Percentiles rank a stretch among this genome's conserved stretches.
Conservation (phyloP, 1,140 invertebrate genomes). For the Drosophila guanche region DNA sequence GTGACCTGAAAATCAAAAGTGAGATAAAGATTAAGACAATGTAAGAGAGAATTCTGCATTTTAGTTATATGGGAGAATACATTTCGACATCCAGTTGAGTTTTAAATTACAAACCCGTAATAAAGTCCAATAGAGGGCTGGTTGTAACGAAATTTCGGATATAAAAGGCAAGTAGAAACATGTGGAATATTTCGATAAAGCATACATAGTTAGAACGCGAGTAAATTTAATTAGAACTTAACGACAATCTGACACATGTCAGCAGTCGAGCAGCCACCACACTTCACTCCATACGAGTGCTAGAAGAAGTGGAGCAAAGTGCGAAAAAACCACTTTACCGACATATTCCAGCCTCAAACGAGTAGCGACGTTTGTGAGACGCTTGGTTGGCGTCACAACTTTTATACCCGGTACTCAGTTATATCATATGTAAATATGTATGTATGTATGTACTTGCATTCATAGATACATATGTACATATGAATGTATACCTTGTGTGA, state of each 20-base stretch:
- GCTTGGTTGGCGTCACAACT: too few species aligned
- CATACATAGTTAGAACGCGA: conserved; percentile 15
- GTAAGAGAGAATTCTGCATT: conserved; percentile 36
- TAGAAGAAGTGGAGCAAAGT: conserved; percentile 28
- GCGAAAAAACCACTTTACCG: conserved; percentile 59
- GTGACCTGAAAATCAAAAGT: conserved; percentile 30
- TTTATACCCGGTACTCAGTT: too few species aligned
- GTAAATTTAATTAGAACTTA: conserved; percentile 46
- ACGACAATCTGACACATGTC: conserved; percentile 50
- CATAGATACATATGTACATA: too few species aligned
- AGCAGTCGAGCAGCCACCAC: conserved; percentile 18
- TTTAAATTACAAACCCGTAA: too few species aligned
- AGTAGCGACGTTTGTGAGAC: not conserved
- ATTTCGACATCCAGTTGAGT: not conserved
- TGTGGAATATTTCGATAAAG: conserved; percentile 8
- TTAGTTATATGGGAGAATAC: conserved; percentile 29
- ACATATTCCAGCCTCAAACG: conserved; percentile 32
- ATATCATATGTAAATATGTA: too few species aligned
- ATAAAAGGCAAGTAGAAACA: not conserved
- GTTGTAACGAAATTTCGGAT: too few species aligned
- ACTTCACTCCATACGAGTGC: conserved; percentile 14
- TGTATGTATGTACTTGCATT: too few species aligned
- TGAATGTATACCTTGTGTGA: too few species aligned
- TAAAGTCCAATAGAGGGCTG: not conserved
- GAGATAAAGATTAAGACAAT: conserved; percentile 7